A percentile compares a stretch with the other conserved stretches of the same genome.
phyloP scores from a whole-genome alignment of 2,797 vertebrate genomes.

The Smutsia temminckii region DNA sequence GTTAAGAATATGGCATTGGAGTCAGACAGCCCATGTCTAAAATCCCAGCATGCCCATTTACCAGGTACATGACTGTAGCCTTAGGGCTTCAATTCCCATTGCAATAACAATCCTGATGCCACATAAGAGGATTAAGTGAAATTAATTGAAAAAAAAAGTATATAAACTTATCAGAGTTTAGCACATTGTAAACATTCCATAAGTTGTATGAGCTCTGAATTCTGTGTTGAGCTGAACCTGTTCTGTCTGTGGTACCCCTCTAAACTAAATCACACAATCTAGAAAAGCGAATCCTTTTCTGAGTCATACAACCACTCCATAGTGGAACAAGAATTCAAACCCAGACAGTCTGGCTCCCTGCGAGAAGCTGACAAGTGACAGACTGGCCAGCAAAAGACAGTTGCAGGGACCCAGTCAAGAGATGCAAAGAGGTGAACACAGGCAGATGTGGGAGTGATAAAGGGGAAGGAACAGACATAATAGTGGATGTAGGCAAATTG shows the following conservation, averaged over 20 bases:
- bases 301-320: not conserved
- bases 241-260: not conserved
- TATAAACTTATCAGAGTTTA: not conserved
- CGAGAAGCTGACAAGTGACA: not conserved
- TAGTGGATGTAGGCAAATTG: not conserved
- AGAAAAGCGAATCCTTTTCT: not conserved
- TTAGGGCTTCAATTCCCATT: not conserved
- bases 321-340: not conserved
- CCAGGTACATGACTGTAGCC: not conserved
- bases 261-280: not conserved
- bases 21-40: not conserved
- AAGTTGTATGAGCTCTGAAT: not conserved
- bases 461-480: not conserved
- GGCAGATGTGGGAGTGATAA: rapidly evolving
- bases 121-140: not conserved
- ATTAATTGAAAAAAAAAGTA: too few relatives aligned
- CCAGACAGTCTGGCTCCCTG: not conserved
- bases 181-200: not conserved
- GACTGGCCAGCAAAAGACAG: not conserved
- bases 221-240: not conserved
- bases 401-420: not conserved
- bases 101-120: not conserved
- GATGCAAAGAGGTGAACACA: not conserved
- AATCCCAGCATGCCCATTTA: not conserved
- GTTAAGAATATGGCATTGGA: not conserved